Conservation (phyloP, 2,888 invertebrate genomes). For the Odontocerum albicorne region DNA sequence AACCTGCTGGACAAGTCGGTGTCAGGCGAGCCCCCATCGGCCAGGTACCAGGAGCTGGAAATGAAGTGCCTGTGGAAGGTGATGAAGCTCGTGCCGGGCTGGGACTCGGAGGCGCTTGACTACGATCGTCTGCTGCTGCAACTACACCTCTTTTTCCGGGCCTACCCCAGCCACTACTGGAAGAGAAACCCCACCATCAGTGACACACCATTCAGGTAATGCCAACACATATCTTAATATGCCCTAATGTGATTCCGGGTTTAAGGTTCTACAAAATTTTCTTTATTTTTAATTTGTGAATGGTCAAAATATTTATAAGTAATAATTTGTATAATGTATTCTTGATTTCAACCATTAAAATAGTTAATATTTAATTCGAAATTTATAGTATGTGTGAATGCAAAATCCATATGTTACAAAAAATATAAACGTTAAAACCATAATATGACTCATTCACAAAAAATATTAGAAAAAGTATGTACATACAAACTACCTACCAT, state of each 20-base stretch:
- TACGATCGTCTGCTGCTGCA: slow-evolving; percentile 80
- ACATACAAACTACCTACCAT: too few species aligned
- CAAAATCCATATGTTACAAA: too few species aligned
- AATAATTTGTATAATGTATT: too few species aligned
- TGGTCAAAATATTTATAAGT: background rate
- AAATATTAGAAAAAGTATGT: too few species aligned
- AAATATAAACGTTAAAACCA: too few species aligned
- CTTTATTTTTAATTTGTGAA: background rate
- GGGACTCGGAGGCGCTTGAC: slow-evolving; percentile 72
- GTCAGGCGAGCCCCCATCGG: slow-evolving; percentile 63
- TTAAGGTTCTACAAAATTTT: background rate
- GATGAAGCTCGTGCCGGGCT: slow-evolving; percentile 82
- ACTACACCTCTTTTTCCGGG: slow-evolving; percentile 85
- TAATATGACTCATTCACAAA: too few species aligned
- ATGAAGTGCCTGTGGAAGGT: slow-evolving; percentile 97
- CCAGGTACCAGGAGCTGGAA: slow-evolving; percentile 78
- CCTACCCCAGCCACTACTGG: slow-evolving; percentile 87
- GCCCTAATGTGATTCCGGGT: background rate
- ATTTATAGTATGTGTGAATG: too few species aligned
- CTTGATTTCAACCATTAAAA: too few species aligned
- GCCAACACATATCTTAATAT: too few species aligned
- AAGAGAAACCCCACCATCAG: slow-evolving; percentile 69
- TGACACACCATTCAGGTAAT: slow-evolving; percentile 78
- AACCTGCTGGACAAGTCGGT: slow-evolving; percentile 86
- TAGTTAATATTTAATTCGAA: too few species aligned